A percentile compares a stretch with the other conserved stretches of the same genome.
Evolutionary conservation across 2,797 vertebrate species (phyloP).

Genomic region (Crocodylus rhombifer): DNA sequence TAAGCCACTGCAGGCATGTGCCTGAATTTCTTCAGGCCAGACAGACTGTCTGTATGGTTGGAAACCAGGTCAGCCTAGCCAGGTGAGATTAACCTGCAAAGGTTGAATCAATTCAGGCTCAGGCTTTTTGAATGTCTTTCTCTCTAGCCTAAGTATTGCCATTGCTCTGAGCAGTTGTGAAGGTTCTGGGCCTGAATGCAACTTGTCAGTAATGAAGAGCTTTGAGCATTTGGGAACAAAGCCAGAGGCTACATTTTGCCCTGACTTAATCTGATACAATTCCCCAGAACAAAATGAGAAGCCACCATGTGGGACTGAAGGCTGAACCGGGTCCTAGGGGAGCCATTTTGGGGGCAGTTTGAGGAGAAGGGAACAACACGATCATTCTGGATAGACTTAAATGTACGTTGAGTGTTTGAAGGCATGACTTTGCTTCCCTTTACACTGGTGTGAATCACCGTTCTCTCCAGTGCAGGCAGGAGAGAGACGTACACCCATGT

Average conservation of each 20-base stretch:
- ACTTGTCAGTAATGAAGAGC: conserved; percentile 19
- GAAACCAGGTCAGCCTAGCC: no score
- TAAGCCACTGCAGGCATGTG: no score
- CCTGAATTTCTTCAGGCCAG: no score
- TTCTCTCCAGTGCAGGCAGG: accelerated
- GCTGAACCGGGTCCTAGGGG: not conserved
- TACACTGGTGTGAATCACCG: accelerated
- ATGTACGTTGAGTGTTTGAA: accelerated
- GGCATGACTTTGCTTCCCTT: not conserved
- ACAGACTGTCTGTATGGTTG: no score
- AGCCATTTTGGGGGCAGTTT: not conserved
- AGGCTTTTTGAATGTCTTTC: no score
- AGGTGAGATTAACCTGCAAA: no score
- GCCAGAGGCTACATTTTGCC: conserved; percentile 24
- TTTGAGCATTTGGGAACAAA: not conserved
- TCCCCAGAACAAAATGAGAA: not conserved
- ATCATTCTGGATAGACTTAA: not conserved
- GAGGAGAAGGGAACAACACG: not conserved
- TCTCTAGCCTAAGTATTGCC: no score
- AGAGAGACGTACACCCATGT: accelerated
- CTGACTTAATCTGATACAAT: not conserved
- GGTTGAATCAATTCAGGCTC: no score
- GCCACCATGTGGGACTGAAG: not conserved
- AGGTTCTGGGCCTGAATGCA: not conserved
- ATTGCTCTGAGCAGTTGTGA: no score